phyloP scores from a whole-genome alignment of 1,140 invertebrate genomes.

The Ostrea edulis region DNA sequence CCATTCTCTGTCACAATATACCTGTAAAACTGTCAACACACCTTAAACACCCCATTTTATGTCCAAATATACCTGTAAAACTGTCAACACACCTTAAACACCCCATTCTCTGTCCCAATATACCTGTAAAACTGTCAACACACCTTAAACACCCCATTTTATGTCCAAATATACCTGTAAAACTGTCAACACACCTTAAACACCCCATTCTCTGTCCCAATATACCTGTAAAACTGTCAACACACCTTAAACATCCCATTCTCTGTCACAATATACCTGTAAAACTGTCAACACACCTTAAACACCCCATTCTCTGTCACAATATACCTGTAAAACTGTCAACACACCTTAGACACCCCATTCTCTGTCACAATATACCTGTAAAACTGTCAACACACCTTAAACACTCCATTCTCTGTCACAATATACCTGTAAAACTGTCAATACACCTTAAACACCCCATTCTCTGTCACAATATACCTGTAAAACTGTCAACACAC shows the following conservation, averaged over 20 bases:
- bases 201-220: conserved; percentile 56
- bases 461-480: conserved; percentile 57
- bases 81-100: conserved; percentile 43
- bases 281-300: neutral
- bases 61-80: conserved; percentile 52
- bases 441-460: conserved; percentile 47
- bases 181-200: conserved; percentile 35
- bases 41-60: conserved; percentile 54
- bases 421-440: conserved; percentile 46
- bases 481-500: conserved; percentile 24
- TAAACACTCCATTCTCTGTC: conserved; percentile 56
- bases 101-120: conserved; percentile 55
- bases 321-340: conserved; percentile 41
- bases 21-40: conserved; percentile 12
- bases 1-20: conserved; percentile 58
- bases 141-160: conserved; percentile 54
- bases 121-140: conserved; percentile 34
- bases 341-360: conserved; percentile 49
- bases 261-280: conserved; percentile 56
- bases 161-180: conserved; percentile 55
- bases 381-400: neutral
- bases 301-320: conserved; percentile 57
- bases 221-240: conserved; percentile 37
- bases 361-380: conserved; percentile 58
- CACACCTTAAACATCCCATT: conserved; percentile 52